Base-by-base conservation (phyloP, 2,113 vertebrate genomes). In the Tenrec ecaudatus region DNA sequence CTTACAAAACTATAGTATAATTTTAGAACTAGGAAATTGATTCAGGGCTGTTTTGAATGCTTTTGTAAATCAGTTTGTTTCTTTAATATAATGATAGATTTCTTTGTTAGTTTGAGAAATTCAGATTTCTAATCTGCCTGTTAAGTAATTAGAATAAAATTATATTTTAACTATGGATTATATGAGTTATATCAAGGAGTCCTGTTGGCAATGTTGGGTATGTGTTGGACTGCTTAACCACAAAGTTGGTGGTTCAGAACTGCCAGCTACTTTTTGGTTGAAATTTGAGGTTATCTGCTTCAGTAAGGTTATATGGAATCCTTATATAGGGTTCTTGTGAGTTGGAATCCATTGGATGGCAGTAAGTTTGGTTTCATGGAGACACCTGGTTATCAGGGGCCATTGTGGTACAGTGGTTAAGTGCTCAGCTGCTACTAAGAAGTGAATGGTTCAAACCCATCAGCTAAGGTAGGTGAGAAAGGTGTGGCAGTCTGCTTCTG, bases 141-240 rank as follows among this genome's bases (percentile, higher is more conserved):
- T 76, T 93, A 62, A 79, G 40, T 90, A 85, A 53, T 81, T 90
- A 77, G 68, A 93, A 92, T 23, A 89, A 38, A 20, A n/a, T 4
- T 9, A 1, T 77, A 47, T 76, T 53, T 75, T 87, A 47, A 86
- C 33, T 77, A 2, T 86, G 38, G 69, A 73, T 31, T 91, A 2
- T 81, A 16, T 82, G 57, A 40, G 0, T 85, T 82, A 78, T 82
- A 78, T 25, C 62, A 92, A 62, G 53, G 71, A 22, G n/a, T 15
- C 17, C 71, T 73, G 33, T 6, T 22, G 2, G 71, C 7, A 53
- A 4, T 12, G n/a, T 16, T 73, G 33, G n/a, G 3, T 36, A 73
- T 4, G 19, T 10, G 16, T 4, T 73, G 3, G 17, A 17, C 31
- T 71, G 71, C 71, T 53, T 73, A 73, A 73, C 7, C 16, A 6